phyloP scores from a whole-genome alignment of 2,797 vertebrate genomes.

The Antrozous pallidus region DNA sequence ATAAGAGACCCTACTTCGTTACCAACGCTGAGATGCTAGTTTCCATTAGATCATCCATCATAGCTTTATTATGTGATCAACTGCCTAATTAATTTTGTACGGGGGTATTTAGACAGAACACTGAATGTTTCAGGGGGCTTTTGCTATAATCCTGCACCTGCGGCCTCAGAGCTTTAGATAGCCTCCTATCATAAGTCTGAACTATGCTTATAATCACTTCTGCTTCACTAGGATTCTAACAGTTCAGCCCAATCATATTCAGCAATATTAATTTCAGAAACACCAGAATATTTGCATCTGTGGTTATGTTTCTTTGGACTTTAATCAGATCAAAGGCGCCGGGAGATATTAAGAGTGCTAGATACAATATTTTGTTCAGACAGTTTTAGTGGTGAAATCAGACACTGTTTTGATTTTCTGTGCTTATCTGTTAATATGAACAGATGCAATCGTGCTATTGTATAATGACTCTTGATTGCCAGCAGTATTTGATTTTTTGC shows the following conservation, averaged over 20 bases:
- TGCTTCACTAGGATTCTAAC: constrained; percentile 79
- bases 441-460: constrained; percentile 85
- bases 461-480: constrained; percentile 87
- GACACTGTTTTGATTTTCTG: constrained; percentile 84
- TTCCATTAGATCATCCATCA: constrained; percentile 84
- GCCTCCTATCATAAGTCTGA: constrained; percentile 80
- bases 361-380: constrained; percentile 86
- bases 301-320: constrained; percentile 83
- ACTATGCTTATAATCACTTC: constrained; percentile 81
- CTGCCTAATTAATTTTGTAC: constrained; percentile 87
- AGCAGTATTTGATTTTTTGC: constrained; percentile 84
- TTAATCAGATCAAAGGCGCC: constrained; percentile 86
- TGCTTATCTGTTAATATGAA: constrained; percentile 85
- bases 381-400: constrained; percentile 83
- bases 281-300: constrained; percentile 84
- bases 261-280: constrained; percentile 82
- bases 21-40: constrained; percentile 81
- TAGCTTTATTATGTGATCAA: constrained; percentile 86
- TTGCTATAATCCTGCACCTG: constrained; percentile 87
- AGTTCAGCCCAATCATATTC: constrained; percentile 80
- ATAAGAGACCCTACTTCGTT: constrained; percentile 82
- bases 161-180: constrained; percentile 83
- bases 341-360: constrained; percentile 83
- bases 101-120: constrained; percentile 82
- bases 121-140: constrained; percentile 82